Evolutionary conservation across 2,113 vertebrate genomes (phyloP).

Genomic region (Condylura cristata): DNA sequence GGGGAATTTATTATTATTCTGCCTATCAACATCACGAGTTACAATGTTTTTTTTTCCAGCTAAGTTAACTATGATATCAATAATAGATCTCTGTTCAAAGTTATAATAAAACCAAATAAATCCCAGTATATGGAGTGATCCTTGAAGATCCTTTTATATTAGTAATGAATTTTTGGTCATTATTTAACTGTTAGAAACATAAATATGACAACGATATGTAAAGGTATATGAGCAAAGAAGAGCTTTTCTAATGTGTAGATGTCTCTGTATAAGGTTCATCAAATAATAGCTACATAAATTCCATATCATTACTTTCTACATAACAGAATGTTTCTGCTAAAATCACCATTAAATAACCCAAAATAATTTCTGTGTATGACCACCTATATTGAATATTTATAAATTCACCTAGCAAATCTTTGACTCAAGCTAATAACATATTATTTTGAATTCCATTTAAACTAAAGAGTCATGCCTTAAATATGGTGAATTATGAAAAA

Average conservation of each 20-base stretch:
- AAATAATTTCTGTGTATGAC: conserved; percentile 24
- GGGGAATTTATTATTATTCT: conserved; percentile 6
- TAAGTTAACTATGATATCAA: background rate
- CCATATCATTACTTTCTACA: background rate
- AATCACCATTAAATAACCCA: conserved; percentile 1
- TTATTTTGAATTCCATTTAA: background rate
- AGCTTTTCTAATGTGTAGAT: background rate
- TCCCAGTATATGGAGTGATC: background rate
- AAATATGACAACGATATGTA: background rate
- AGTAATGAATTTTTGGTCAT: conserved; percentile 17
- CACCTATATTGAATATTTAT: conserved; percentile 16
- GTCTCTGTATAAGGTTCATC: background rate
- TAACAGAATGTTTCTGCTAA: background rate
- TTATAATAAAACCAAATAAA: conserved; percentile 15
- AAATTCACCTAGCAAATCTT: background rate
- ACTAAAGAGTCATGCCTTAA: background rate
- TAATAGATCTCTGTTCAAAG: background rate
- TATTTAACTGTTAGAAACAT: background rate
- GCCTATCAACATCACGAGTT: background rate
- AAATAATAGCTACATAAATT: background rate
- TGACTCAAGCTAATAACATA: background rate
- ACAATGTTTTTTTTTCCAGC: background rate
- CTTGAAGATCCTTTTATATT: background rate
- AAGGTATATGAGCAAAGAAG: conserved; percentile 18
- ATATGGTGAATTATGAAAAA: background rate